Percentiles rank a stretch among this genome's conserved stretches.
These are phyloP conservation scores for Drosophila mimetica DNA, from an alignment of 2,888 invertebrate genomes.

Conservation along the genomic window DNA sequence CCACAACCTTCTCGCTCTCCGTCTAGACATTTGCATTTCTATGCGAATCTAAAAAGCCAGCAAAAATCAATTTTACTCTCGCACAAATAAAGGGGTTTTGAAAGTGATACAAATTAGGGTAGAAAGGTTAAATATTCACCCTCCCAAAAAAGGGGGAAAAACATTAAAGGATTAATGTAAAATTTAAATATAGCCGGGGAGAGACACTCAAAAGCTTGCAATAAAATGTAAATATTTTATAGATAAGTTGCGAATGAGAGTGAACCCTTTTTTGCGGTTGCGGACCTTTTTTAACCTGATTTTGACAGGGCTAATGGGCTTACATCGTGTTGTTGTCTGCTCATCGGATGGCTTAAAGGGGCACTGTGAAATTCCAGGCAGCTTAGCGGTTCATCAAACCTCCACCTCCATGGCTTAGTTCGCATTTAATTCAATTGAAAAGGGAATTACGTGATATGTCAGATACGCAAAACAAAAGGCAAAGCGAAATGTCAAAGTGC, in stretches of 20 bases:
- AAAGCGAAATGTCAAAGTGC: slow-evolving; percentile 48
- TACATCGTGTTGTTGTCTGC: slow-evolving; percentile 50
- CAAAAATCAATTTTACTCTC: slow-evolving; percentile 63
- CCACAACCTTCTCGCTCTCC: neutral
- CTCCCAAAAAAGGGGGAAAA: slow-evolving; percentile 13
- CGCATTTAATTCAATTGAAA: slow-evolving; percentile 45
- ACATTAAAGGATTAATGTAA: slow-evolving; percentile 37
- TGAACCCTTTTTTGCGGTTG: slow-evolving; percentile 41
- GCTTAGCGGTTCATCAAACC: slow-evolving; percentile 44
- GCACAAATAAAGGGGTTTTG: slow-evolving; percentile 43
- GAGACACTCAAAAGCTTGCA: slow-evolving; percentile 58
- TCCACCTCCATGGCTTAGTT: slow-evolving; percentile 8
- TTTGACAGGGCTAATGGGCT: slow-evolving; percentile 59
- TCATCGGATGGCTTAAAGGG: slow-evolving; percentile 29
- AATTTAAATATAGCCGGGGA: slow-evolving; percentile 62
- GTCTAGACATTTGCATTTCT: slow-evolving; percentile 46
- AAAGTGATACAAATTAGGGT: slow-evolving; percentile 31
- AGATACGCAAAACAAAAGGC: slow-evolving; percentile 21
- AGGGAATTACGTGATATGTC: slow-evolving; percentile 27
- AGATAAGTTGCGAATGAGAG: slow-evolving; percentile 26
- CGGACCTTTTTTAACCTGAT: slow-evolving; percentile 47
- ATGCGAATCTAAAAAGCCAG: slow-evolving; percentile 61
- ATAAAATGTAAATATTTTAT: slow-evolving; percentile 68
- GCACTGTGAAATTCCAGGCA: slow-evolving; percentile 10
- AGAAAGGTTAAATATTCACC: slow-evolving; percentile 51